Evolutionary conservation across 2,888 invertebrate genomes (phyloP), one percentile per base, ranked within the genome.

Genomic region (Drosophila pseudotalamancana): DNA sequence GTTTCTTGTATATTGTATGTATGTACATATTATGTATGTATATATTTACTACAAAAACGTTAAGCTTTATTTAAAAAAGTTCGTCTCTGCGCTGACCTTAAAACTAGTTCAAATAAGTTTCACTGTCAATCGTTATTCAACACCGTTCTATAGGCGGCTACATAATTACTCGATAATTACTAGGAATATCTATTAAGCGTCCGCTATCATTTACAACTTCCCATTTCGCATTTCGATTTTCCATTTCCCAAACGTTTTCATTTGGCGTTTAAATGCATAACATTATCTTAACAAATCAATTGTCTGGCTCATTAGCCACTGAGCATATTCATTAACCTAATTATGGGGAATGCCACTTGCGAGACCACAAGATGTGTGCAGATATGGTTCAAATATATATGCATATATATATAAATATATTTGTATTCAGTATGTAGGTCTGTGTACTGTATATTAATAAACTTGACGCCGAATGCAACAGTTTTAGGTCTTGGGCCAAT

Each of bases 301-400:
- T 63, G 72, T 43, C 48, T 70, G 39, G 37, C 21, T 55, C 43
- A 64, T 60, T 70, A 70, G 64, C 55, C 70, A 53, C 43, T 45
- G 48, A 59, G 64, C 57, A 69, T 21, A 74, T 72, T 71, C 54
- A 77, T 72, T 69, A 69, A 63, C 77, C 51, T 51, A 60, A 72
- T 81, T 73, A 73, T 63, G 43, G 23, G 48, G 59, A 54, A 43
- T 46, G 40, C 46, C 60, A 71, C 35, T 70, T 59, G 34, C 40
- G 29, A 49, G 32, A 31, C 32, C 39, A 67, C 39, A 62, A 46
- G 53, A 66, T 54, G 60, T 31, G 35, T 49, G n/a, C 8, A n/a
- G 3, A n/a, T n/a, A n/a, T n/a, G n/a, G n/a, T n/a, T n/a, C 1
- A 42, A 11, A 6, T 1, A 27, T 16, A 31, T 25, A 42, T 12